Evolutionary conservation across 92 coral and sea anemone genomes (phyloP), one percentile per base, ranked within the genome.

Genomic region (Palythoa grandis): DNA sequence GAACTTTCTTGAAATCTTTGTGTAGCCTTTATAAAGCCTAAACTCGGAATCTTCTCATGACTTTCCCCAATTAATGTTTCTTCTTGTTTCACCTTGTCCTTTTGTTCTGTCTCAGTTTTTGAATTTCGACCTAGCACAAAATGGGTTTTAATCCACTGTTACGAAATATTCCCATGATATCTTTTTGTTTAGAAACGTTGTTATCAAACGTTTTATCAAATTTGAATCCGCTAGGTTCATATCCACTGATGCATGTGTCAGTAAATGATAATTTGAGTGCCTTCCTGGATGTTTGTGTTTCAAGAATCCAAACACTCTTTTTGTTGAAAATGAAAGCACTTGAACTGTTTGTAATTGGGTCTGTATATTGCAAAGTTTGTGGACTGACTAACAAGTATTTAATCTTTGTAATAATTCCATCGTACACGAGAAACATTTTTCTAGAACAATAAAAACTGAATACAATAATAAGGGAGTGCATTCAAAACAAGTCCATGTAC

Each of bases 1-100:
- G 66, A 76, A 76, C 63, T 54, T 76, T 76, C 82, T 57, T 54
- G 50, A 29, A 29, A 12, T 76, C 11, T 13, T 54, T n/a, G 19
- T 38, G 16, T 15, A 48, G 13, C 53, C 4, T 9, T n/a, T n/a
- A n/a, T 20, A 11, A 76, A 23, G n/a, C 11, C 47, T 65, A 29
- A 76, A 52, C 61, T 76, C 22, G n/a, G 14, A 24, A 16, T 23
- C 0, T 25, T 10, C 7, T 63, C 69, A 19, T 8, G 11, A 19
- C 23, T n/a, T 63, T 6, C 69, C 69, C 11, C 35, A 29, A 29
- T 29, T 29, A 20, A 19, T 37, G 8, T 13, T 25, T 16, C 43
- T 13, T 4, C 35, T 7, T 5, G 1, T 37, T 29, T 0, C 15
- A 37, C 12, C 25, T 0, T 24, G 15, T 68, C 23, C 39, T 68